Percentiles rank a stretch among this genome's conserved stretches.
phyloP scores from a whole-genome alignment of 2,888 invertebrate species.

The Diachrysia chrysitis region DNA sequence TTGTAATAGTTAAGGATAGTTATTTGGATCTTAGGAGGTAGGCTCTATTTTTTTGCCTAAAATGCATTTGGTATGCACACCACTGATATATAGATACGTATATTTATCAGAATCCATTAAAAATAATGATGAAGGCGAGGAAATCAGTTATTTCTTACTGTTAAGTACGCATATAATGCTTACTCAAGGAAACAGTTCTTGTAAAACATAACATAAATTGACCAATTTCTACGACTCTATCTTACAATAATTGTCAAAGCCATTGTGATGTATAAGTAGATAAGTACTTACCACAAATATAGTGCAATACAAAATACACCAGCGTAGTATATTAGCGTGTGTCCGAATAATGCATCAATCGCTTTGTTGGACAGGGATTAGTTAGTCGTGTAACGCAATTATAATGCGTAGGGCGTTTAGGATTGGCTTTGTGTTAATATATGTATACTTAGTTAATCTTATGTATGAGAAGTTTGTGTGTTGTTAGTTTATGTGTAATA shows the following conservation, averaged over 20 bases:
- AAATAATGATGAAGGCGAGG: too few relatives aligned
- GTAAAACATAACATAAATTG: too few relatives aligned
- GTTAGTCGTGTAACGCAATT: slow-evolving; percentile 7
- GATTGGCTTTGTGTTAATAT: not conserved
- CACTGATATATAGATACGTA: too few relatives aligned
- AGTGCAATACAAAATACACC: not conserved
- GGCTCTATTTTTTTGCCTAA: too few relatives aligned
- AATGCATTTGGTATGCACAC: too few relatives aligned
- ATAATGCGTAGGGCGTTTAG: not conserved
- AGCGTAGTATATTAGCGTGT: not conserved
- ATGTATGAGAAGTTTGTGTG: not conserved
- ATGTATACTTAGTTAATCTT: not conserved
- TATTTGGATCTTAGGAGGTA: too few relatives aligned
- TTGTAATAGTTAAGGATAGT: too few relatives aligned
- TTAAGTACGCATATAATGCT: too few relatives aligned
- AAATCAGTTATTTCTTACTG: too few relatives aligned
- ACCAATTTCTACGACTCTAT: not conserved
- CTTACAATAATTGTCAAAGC: not conserved
- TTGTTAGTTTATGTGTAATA: not conserved
- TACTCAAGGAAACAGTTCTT: too few relatives aligned
- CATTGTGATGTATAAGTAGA: not conserved
- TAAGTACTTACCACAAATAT: not conserved
- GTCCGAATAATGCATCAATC: slow-evolving; percentile 7
- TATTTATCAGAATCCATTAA: too few relatives aligned
- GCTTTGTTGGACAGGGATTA: slow-evolving; percentile 6